These are phyloP conservation scores for Cecidostiba fungosa DNA, from an alignment of 2,888 invertebrate species.

Conservation along the genomic window DNA sequence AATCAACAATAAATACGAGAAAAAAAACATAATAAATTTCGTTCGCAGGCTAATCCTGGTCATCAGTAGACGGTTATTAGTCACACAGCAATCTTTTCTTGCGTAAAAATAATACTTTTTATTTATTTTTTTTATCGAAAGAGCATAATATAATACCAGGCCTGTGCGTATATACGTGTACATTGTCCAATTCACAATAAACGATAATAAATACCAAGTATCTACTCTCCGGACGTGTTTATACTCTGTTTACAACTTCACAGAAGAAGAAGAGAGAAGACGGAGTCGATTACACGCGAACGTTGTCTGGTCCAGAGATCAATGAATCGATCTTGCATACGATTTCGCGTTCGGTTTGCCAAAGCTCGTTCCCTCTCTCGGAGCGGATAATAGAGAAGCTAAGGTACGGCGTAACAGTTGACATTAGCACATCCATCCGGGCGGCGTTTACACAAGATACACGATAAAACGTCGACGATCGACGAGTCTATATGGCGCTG, in stretches of 20 bases:
- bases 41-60: slow-evolving; percentile 49
- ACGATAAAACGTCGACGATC: slow-evolving; percentile 47
- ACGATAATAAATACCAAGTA: slow-evolving; percentile 1
- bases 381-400: slow-evolving; percentile 27
- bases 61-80: too few species aligned
- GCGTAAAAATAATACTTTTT: slow-evolving; percentile 59
- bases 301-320: slow-evolving; percentile 47
- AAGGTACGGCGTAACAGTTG: slow-evolving; percentile 38
- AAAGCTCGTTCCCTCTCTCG: slow-evolving; percentile 13
- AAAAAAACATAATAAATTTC: slow-evolving; percentile 53
- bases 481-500: background rate
- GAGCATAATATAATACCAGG: slow-evolving; percentile 54
- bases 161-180: slow-evolving; percentile 13
- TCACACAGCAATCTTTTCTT: slow-evolving; percentile 44
- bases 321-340: slow-evolving; percentile 3
- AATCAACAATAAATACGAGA: slow-evolving; percentile 51
- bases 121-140: slow-evolving; percentile 2
- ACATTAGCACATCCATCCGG: slow-evolving; percentile 41
- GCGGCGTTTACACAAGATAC: slow-evolving; percentile 52
- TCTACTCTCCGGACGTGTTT: background rate
- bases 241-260: background rate
- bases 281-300: background rate
- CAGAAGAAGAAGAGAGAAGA: slow-evolving; percentile 11
- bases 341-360: background rate
- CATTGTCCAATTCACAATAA: slow-evolving; percentile 20